Evolutionary conservation across 2,113 vertebrate species (phyloP).

Genomic region (Castor canadensis): DNA sequence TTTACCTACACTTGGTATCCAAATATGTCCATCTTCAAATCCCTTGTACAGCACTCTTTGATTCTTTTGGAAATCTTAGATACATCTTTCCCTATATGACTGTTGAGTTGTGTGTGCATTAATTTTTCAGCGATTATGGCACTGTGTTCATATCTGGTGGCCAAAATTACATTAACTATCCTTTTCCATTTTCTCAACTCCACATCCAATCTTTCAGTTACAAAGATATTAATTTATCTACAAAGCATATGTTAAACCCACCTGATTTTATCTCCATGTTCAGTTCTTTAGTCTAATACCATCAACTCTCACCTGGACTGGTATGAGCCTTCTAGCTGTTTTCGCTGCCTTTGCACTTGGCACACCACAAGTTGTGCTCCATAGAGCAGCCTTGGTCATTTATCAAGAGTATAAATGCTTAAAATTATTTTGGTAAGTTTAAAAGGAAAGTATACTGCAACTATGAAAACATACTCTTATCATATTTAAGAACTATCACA

Average conservation of each 20-base stretch:
- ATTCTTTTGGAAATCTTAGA: background rate
- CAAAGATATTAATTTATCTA: background rate
- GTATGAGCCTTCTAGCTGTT: background rate
- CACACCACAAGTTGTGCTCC: background rate
- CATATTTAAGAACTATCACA: background rate
- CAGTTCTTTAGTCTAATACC: background rate
- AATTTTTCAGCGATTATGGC: background rate
- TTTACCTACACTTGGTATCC: background rate
- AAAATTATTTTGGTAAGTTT: constrained; percentile 11
- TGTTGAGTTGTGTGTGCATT: background rate
- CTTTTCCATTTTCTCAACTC: background rate
- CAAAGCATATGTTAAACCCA: background rate
- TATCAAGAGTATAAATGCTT: background rate
- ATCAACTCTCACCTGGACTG: background rate
- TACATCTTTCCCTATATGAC: background rate
- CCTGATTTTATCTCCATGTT: background rate
- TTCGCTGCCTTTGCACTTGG: background rate
- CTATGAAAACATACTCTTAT: background rate
- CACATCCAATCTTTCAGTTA: background rate
- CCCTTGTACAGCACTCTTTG: background rate
- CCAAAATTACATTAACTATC: background rate
- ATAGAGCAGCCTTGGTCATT: background rate
- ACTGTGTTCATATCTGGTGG: background rate
- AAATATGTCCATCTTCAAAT: background rate
- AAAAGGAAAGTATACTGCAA: background rate